Evolutionary conservation across 2,888 invertebrate genomes (phyloP).

Genomic region (Phymatocera aterrima): DNA sequence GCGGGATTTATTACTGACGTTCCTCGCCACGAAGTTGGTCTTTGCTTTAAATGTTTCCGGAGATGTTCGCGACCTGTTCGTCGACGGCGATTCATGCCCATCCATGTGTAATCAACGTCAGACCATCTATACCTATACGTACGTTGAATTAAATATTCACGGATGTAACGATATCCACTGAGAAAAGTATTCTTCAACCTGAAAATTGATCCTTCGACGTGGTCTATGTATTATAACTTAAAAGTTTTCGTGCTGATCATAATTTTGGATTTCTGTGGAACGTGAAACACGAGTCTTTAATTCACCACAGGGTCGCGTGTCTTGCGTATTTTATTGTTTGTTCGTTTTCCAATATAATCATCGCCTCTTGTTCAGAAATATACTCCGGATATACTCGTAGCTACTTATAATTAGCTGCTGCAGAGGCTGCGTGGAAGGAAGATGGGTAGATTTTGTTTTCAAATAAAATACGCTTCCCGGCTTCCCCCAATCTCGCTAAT

Average conservation of each 20-base stretch:
- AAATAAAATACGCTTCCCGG: slow-evolving; percentile 30
- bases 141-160: too few species aligned
- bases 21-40: slow-evolving; percentile 23
- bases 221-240: neutral
- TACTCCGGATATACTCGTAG: neutral
- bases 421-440: neutral
- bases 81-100: slow-evolving; percentile 10
- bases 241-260: neutral
- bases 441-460: neutral
- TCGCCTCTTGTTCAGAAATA: neutral
- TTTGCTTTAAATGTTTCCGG: slow-evolving; percentile 38
- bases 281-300: neutral
- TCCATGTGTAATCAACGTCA: neutral
- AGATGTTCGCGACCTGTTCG: slow-evolving; percentile 23
- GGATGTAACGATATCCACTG: neutral
- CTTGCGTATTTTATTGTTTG: neutral
- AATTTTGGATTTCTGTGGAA: neutral
- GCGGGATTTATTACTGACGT: slow-evolving; percentile 23
- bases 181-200: neutral
- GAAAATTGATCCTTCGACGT: neutral
- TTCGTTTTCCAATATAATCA: neutral
- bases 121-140: neutral
- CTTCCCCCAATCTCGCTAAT: slow-evolving; percentile 33
- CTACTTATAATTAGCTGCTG: neutral
- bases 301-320: neutral